phyloP scores from a whole-genome alignment of 2,888 invertebrate species.

The Cancer borealis region DNA sequence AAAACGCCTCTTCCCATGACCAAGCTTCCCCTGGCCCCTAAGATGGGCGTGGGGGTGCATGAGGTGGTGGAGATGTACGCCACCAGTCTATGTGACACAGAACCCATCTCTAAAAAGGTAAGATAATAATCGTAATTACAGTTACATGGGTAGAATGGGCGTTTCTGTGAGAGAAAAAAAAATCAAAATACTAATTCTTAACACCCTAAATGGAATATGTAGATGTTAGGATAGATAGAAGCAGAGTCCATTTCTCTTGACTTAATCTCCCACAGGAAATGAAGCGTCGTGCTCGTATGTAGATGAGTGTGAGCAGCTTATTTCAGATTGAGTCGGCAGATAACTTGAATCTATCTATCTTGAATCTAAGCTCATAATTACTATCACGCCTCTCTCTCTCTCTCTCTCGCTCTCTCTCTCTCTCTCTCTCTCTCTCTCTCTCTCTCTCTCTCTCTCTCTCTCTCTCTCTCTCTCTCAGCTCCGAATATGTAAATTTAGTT shows the following conservation, averaged over 20 bases:
- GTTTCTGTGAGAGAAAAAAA: too few relatives aligned
- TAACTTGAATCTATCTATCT: not conserved
- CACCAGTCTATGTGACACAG: constrained; percentile 39
- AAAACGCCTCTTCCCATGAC: constrained; percentile 39
- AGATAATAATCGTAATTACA: not conserved
- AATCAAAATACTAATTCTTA: too few relatives aligned
- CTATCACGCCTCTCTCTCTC: constrained; percentile 17
- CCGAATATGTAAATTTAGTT: not conserved
- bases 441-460: constrained; percentile 4
- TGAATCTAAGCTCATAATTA: not conserved
- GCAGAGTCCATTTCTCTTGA: not conserved
- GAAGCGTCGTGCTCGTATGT: not conserved
- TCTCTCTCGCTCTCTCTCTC: constrained; percentile 43
- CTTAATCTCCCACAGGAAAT: not conserved
- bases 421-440: constrained; percentile 42
- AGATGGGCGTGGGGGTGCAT: constrained; percentile 58
- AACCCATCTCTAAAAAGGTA: constrained; percentile 18
- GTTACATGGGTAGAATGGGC: too few relatives aligned
- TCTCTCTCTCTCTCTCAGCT: not conserved
- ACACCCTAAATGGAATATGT: not conserved
- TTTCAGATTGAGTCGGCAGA: not conserved
- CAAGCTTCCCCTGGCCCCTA: constrained; percentile 51
- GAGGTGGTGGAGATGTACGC: constrained; percentile 56
- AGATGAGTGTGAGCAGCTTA: not conserved
- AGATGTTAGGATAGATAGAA: not conserved